A percentile compares a stretch with the other conserved stretches of the same genome.
Conservation (phyloP, 2,113 vertebrate species). For the Lota lota region DNA sequence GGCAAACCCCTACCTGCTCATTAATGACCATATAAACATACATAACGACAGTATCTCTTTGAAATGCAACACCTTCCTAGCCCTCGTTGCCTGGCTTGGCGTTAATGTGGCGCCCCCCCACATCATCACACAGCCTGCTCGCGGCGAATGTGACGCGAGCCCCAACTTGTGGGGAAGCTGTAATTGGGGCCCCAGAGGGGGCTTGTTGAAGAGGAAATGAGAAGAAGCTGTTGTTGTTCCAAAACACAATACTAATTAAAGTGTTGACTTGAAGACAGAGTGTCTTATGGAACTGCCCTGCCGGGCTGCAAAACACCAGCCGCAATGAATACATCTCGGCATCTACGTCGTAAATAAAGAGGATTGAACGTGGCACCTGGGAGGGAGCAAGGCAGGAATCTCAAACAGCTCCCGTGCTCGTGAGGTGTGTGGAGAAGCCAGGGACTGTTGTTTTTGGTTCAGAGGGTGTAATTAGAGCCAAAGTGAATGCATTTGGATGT, state of each 20-base stretch:
- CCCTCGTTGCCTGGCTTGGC: no score
- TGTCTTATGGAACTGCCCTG: constrained; percentile 44
- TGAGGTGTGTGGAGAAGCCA: no score
- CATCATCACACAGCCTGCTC: neutral
- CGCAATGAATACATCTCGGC: constrained; percentile 29
- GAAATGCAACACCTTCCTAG: no score
- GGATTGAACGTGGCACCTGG: constrained; percentile 71
- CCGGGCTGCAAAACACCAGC: constrained; percentile 36
- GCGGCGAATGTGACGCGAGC: constrained; percentile 33
- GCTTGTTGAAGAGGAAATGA: constrained; percentile 53
- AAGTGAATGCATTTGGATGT: no score
- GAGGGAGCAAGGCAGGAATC: constrained; percentile 20
- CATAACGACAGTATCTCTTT: no score
- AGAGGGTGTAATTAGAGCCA: neutral
- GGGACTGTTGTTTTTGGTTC: neutral
- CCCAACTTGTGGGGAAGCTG: constrained; percentile 56
- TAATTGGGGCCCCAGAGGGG: constrained; percentile 56
- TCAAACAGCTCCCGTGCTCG: neutral
- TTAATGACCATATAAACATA: no score
- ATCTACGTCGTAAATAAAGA: constrained; percentile 35
- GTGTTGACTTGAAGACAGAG: constrained; percentile 46
- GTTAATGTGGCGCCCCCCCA: neutral
- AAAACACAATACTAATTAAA: constrained; percentile 64
- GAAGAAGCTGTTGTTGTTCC: constrained; percentile 48
- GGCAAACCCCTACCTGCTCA: no score